Conservation (phyloP, 2,797 vertebrate genomes). For the Lepidocolaptes lacrymiger region DNA sequence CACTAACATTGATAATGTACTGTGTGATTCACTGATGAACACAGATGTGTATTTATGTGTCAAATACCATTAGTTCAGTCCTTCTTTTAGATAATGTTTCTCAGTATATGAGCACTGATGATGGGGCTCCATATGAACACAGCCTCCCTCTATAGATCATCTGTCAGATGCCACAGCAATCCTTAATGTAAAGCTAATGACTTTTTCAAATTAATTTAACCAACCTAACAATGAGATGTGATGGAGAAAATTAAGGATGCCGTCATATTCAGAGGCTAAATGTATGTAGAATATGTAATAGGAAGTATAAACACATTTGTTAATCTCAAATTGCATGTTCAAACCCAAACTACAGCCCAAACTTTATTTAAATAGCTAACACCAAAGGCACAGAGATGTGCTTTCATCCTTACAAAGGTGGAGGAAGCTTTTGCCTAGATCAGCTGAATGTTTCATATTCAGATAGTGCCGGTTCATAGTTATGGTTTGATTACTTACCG, state of each 20-base stretch:
- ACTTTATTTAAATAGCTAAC: not conserved
- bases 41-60: not conserved
- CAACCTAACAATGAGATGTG: conserved; percentile 14
- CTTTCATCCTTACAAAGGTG: not conserved
- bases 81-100: conserved; percentile 9
- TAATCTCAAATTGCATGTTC: not conserved
- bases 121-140: not conserved
- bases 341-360: not conserved
- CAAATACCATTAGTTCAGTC: conserved; percentile 3
- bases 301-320: conserved; percentile 7
- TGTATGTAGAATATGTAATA: not conserved
- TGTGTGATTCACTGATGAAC: not conserved
- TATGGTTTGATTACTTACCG: not conserved
- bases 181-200: conserved; percentile 50
- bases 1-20: not conserved
- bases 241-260: not conserved
- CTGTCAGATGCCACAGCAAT: not conserved
- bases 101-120: not conserved
- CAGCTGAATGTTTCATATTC: not conserved
- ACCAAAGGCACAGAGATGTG: not conserved
- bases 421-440: not conserved
- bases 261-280: not conserved
- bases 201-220: conserved; percentile 23
- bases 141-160: conserved; percentile 9
- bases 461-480: not conserved